phyloP scores from a whole-genome alignment of 2,113 vertebrate species.

The Ursus arctos region DNA sequence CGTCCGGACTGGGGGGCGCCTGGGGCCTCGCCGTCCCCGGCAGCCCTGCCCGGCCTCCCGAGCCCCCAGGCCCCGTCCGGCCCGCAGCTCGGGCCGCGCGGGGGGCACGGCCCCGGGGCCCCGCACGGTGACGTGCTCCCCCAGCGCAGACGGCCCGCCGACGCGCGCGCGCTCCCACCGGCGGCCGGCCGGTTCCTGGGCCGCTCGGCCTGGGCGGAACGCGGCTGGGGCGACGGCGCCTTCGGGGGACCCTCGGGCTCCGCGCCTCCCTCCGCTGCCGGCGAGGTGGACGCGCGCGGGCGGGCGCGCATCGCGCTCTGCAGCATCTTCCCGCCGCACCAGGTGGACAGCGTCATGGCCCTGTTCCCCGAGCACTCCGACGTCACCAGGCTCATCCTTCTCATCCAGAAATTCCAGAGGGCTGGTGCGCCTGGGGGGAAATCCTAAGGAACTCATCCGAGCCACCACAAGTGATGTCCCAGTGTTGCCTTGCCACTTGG shows the following conservation, averaged over 20 bases:
- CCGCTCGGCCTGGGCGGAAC: neutral
- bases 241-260: neutral
- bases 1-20: too few relatives aligned
- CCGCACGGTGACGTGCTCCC: rapidly evolving
- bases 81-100: rapidly evolving
- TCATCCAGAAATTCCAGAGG: conserved; percentile 83
- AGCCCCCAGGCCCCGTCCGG: too few relatives aligned
- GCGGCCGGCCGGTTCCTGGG: rapidly evolving
- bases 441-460: neutral
- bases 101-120: rapidly evolving
- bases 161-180: neutral
- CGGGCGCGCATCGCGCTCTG: conserved; percentile 68
- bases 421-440: neutral
- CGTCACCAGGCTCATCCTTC: conserved; percentile 75
- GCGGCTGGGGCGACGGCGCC: neutral
- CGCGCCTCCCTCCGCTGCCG: neutral
- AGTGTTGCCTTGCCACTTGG: neutral
- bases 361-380: conserved; percentile 83
- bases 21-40: too few relatives aligned
- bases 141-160: rapidly evolving
- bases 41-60: too few relatives aligned
- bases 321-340: conserved; percentile 84
- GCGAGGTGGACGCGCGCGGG: neutral
- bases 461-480: neutral
- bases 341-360: conserved; percentile 84